phyloP scores from a whole-genome alignment of 2,797 vertebrate genomes.

The Otolemur crassicaudatus region DNA sequence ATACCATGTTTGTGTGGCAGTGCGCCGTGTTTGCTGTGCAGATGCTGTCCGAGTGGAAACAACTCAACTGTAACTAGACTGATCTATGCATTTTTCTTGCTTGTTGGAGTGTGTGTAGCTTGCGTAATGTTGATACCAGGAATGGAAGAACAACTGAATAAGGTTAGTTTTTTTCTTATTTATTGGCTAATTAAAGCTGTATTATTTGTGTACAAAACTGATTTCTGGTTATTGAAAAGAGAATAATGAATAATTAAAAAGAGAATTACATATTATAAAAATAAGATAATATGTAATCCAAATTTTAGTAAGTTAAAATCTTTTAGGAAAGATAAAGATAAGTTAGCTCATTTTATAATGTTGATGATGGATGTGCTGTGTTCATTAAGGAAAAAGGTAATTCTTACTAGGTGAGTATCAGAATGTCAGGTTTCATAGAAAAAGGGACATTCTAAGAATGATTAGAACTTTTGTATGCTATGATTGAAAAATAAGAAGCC shows the following conservation, averaged over 20 bases:
- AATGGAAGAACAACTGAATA: constrained; percentile 98
- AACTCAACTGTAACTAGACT: constrained; percentile 98
- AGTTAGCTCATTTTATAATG: background rate
- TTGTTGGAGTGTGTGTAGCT: constrained; percentile 95
- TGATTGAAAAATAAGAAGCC: constrained; percentile 30
- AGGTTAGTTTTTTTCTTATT: constrained; percentile 88
- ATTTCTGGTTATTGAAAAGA: background rate
- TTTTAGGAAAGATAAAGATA: constrained; percentile 2
- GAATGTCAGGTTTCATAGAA: background rate
- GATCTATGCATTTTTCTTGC: constrained; percentile 96
- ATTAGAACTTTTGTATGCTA: background rate
- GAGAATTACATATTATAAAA: background rate
- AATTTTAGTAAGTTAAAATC: background rate
- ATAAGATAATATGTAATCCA: background rate
- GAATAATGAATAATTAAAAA: background rate
- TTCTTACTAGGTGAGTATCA: background rate
- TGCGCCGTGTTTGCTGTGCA: constrained; percentile 96
- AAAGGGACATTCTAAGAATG: constrained; percentile 13
- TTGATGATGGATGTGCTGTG: background rate
- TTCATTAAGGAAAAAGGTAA: background rate
- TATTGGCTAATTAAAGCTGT: background rate
- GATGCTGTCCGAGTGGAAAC: constrained; percentile 98
- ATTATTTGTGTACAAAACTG: background rate
- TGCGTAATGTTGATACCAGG: constrained; percentile 98
- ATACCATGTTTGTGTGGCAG: constrained; percentile 98